Evolutionary conservation across 2,113 vertebrate species (phyloP), one percentile per base, ranked within the genome.

Genomic region (Sprattus sprattus): DNA sequence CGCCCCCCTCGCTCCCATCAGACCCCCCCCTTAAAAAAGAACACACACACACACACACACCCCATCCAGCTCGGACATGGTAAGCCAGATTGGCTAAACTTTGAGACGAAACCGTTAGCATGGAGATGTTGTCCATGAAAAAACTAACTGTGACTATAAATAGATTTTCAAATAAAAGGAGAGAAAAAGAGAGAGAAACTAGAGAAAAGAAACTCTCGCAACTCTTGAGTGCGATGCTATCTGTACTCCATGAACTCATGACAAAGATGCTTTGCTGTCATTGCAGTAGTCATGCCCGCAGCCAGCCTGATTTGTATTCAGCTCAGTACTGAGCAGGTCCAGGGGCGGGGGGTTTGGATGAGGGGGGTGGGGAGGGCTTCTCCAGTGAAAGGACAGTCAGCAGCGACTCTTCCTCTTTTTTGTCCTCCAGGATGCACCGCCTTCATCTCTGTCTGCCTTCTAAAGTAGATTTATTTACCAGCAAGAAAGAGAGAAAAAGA

Each of bases 201-300:
- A 39, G 39, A 39, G 39, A n/a, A n/a, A n/a, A 54, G 13, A 54
- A n/a, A 64, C 57, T n/a, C 6, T 28, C 32, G 25, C n/a, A 71
- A 13, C 64, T 64, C 9, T 9, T 28, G 64, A 71, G 25, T 71
- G 25, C 25, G 64, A 71, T 67, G 60, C n/a, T 71, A 13, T 25
- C 8, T 71, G 64, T 32, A 71, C 64, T 10, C n/a, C 32, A 1
- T 32, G 64, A 71, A 71, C n/a, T 28, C 32, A 25, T 71, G 11
- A 71, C 25, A 71, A 71, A 71, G 64, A 71, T 71, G 64, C 64
- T 71, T 71, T 71, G 64, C 64, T 71, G 64, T 71, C 64, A 71
- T 71, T 71, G 64, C 64, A 25, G 64, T 71, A 71, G 64, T 71
- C 9, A 7, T 71, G n/a, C 64, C 64, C 11, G 64, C 64, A 71